Evolutionary conservation across 2,113 vertebrate species (phyloP).

Genomic region (Corapipo altera): DNA sequence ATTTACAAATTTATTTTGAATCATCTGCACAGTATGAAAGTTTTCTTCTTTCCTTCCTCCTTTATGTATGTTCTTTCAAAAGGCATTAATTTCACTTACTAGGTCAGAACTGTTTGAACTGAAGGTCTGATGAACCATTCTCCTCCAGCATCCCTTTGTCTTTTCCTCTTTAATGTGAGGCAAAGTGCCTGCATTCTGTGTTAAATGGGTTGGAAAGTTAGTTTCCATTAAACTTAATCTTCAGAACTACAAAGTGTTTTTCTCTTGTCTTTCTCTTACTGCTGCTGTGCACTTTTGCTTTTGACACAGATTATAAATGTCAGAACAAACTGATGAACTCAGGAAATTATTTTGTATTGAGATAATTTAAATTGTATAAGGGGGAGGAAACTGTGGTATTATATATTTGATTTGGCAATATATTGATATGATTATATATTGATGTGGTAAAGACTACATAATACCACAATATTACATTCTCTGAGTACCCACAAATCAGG

Average conservation of each 20-base stretch:
- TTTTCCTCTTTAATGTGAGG: neutral
- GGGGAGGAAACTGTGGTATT: neutral
- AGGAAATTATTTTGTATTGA: neutral
- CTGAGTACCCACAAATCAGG: neutral
- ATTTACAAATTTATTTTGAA: neutral
- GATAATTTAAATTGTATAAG: neutral
- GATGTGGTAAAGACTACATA: neutral
- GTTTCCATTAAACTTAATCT: conserved; percentile 31
- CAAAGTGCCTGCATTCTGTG: neutral
- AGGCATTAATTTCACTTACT: neutral
- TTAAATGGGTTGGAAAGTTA: conserved; percentile 51
- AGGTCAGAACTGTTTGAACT: neutral
- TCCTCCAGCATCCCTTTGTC: neutral
- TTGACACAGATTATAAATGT: conserved; percentile 11
- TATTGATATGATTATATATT: neutral
- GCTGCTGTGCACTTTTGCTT: conserved; percentile 19
- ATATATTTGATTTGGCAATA: neutral
- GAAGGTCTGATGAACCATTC: neutral
- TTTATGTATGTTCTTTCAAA: neutral
- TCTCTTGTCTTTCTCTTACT: neutral
- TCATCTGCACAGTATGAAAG: neutral
- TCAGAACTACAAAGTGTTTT: neutral
- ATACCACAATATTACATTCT: neutral
- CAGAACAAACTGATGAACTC: neutral
- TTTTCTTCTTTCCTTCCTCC: neutral